These are phyloP conservation scores for Meandrusa payeni DNA, from an alignment of 2,888 invertebrate species.

Conservation along the genomic window DNA sequence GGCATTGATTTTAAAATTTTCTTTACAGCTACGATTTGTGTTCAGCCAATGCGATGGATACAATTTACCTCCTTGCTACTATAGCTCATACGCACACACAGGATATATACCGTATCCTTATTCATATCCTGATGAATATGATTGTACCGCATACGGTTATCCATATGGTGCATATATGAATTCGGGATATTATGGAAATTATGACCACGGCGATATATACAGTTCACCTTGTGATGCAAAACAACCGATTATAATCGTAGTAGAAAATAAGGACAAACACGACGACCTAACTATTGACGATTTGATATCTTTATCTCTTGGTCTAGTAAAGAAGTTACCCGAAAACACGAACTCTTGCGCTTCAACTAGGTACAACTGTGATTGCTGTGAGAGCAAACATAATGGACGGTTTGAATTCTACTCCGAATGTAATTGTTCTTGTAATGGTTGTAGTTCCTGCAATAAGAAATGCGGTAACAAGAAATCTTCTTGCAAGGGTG, in stretches of 20 bases:
- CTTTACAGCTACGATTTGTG: constrained; percentile 13
- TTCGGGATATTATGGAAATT: constrained; percentile 15
- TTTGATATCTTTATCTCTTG: constrained; percentile 15
- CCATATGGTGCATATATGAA: constrained; percentile 16
- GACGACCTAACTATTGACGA: constrained; percentile 16
- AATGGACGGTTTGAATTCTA: constrained; percentile 13
- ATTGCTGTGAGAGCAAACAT: constrained; percentile 12
- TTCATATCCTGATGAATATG: constrained; percentile 15
- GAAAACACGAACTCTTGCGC: constrained; percentile 7
- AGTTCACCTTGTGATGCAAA: constrained; percentile 2
- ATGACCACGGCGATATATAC: constrained; percentile 1
- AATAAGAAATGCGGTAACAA: constrained; percentile 16
- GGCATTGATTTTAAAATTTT: neutral
- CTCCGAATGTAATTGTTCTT: constrained; percentile 15
- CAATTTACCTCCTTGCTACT: constrained; percentile 14
- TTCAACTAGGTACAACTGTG: constrained; percentile 10
- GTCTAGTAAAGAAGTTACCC: constrained; percentile 2
- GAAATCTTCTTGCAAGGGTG: constrained; percentile 19
- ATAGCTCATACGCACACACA: constrained; percentile 12
- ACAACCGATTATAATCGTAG: constrained; percentile 21
- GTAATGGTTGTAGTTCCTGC: constrained; percentile 3
- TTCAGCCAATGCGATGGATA: constrained; percentile 17
- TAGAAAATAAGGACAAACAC: constrained; percentile 20
- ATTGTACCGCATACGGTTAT: constrained; percentile 17
- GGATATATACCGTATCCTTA: constrained; percentile 19